A percentile compares a stretch with the other conserved stretches of the same genome.
Evolutionary conservation across 92 coral and sea anemone genomes (phyloP).

Genomic region (Epizoanthus stellaris): DNA sequence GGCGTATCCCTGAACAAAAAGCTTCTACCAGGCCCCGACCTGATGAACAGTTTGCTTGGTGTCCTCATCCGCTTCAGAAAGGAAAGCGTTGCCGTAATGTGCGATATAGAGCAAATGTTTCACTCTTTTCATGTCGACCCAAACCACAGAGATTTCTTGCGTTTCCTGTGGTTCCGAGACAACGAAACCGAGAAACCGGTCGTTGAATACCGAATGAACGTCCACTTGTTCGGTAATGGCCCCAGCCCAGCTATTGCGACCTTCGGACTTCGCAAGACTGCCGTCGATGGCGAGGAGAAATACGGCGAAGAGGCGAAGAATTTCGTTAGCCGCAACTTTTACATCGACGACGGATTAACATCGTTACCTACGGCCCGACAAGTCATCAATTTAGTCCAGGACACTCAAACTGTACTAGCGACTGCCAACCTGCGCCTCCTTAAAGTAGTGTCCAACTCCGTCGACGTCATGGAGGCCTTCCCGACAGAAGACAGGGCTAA

Average conservation of each 20-base stretch:
- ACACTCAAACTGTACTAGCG: conserved; percentile 20
- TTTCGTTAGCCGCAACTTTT: too few species aligned
- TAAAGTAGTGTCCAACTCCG: conserved; percentile 29
- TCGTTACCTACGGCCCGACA: conserved; percentile 9
- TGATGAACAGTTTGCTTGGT: too few species aligned
- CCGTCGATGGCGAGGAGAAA: conserved; percentile 41
- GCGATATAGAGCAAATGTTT: too few species aligned
- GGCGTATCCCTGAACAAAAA: too few species aligned
- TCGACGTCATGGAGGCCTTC: conserved; percentile 54
- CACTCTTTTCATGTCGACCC: background rate
- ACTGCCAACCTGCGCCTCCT: too few species aligned
- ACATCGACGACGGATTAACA: background rate
- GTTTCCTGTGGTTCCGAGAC: conserved; percentile 39
- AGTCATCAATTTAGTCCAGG: conserved; percentile 9
- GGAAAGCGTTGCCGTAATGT: too few species aligned
- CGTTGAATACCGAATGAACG: too few species aligned
- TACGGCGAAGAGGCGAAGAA: conserved; percentile 14
- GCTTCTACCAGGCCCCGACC: too few species aligned
- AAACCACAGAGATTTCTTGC: conserved; percentile 31
- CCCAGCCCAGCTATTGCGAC: conserved; percentile 45
- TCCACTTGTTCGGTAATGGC: conserved; percentile 11
- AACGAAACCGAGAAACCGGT: conserved; percentile 5
- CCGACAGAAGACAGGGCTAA: conserved; percentile 43
- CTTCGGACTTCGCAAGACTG: conserved; percentile 43
- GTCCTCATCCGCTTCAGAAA: too few species aligned